phyloP scores from a whole-genome alignment of 1,140 invertebrate genomes.

The Sycophila sp. region DNA sequence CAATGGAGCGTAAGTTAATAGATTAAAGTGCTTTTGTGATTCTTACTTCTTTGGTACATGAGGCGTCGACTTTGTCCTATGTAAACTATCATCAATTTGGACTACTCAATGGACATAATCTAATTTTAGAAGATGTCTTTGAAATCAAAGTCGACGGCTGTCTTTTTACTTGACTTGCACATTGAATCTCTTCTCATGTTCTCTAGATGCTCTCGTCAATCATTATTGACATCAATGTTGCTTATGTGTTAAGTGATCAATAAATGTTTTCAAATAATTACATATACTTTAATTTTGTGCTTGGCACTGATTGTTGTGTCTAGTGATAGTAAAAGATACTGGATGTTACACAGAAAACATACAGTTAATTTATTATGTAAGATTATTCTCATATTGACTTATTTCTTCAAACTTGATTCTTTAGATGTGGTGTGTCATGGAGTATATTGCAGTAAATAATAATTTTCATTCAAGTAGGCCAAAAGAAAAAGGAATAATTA shows the following conservation, averaged over 20 bases:
- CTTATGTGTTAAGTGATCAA: background rate
- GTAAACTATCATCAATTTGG: background rate
- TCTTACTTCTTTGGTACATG: constrained; percentile 3
- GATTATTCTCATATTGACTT: too few relatives aligned
- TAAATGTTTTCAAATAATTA: background rate
- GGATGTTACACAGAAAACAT: background rate
- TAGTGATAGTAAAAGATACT: background rate
- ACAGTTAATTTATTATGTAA: too few relatives aligned
- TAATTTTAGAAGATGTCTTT: background rate
- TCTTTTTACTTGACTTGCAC: constrained; percentile 18
- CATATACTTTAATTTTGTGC: background rate
- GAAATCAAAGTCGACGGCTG: constrained; percentile 34
- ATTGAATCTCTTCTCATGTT: background rate
- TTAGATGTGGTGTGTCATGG: background rate
- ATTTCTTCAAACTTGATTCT: too few relatives aligned
- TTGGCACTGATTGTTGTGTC: background rate
- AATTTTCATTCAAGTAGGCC: too few relatives aligned
- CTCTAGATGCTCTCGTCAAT: background rate
- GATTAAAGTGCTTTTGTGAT: constrained; percentile 20
- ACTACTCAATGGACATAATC: background rate
- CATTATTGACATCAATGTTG: constrained; percentile 16
- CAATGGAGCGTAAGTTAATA: constrained; percentile 60
- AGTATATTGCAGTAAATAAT: too few relatives aligned
- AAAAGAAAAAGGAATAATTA: too few relatives aligned
- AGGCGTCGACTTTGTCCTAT: constrained; percentile 21